Evolutionary conservation across 2,797 vertebrate species (phyloP).

Genomic region (Tokudaia tokunoshimensis): DNA sequence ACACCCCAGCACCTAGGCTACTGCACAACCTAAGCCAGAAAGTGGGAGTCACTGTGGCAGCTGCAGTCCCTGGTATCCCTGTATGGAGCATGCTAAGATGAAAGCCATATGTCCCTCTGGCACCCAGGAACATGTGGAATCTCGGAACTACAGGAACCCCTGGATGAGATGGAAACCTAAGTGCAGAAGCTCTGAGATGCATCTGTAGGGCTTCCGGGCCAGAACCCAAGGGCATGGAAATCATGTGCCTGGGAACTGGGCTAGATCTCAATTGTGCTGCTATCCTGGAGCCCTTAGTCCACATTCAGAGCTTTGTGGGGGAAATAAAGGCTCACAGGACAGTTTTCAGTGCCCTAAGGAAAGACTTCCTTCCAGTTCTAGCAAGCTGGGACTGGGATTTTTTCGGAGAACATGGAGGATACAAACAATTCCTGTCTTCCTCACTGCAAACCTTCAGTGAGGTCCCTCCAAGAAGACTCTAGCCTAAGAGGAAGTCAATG

Average conservation of each 20-base stretch:
- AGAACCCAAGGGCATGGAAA: background rate
- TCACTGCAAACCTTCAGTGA: background rate
- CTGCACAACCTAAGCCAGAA: background rate
- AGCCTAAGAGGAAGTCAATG: background rate
- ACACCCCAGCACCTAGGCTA: background rate
- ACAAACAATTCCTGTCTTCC: background rate
- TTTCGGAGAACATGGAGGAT: background rate
- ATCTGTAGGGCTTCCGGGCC: background rate
- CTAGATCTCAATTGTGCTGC: background rate
- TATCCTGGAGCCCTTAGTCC: background rate
- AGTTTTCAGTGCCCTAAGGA: background rate
- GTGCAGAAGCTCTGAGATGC: background rate
- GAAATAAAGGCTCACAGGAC: background rate
- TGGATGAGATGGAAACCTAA: background rate
- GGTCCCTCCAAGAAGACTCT: background rate
- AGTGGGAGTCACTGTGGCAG: too few species aligned
- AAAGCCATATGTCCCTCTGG: background rate
- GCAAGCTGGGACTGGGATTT: background rate
- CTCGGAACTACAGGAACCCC: background rate
- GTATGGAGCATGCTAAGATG: background rate
- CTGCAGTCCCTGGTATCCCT: background rate
- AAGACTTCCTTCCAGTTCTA: background rate
- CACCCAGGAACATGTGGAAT: background rate
- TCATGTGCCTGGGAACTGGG: background rate
- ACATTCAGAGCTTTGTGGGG: background rate